These are phyloP conservation scores for Phylloscopus collybita DNA, from an alignment of 2,797 vertebrate species.

Conservation along the genomic window DNA sequence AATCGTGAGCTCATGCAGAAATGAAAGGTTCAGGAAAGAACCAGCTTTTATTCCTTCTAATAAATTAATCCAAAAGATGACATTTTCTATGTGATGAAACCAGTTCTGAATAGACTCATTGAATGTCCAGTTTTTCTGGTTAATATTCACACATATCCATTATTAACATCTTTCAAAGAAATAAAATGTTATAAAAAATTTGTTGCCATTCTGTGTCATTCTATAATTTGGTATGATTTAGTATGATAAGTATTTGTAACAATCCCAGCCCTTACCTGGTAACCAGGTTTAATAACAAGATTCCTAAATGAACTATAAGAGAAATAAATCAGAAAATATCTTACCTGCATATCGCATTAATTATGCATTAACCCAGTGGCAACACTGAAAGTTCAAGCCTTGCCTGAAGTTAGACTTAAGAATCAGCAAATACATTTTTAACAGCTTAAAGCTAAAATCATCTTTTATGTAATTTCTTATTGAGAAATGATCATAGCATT, in stretches of 20 bases:
- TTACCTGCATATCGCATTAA: not conserved
- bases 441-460: not conserved
- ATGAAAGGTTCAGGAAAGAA: not conserved
- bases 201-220: not conserved
- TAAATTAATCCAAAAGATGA: not conserved
- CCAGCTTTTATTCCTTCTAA: not conserved
- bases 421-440: not conserved
- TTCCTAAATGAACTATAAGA: not conserved
- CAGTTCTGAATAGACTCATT: not conserved
- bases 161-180: not conserved
- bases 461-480: not conserved
- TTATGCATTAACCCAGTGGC: not conserved
- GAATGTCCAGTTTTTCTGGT: not conserved
- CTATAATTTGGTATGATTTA: not conserved
- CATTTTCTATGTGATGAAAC: not conserved
- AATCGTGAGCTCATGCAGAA: not conserved
- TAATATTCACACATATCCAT: not conserved
- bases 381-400: not conserved
- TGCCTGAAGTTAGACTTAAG: not conserved
- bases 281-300: not conserved
- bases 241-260: not conserved
- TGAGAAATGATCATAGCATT: not conserved
- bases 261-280: not conserved
- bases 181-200: not conserved
- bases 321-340: not conserved